Evolutionary conservation across 2,113 vertebrate genomes (phyloP).

Genomic region (Salminus brasiliensis): DNA sequence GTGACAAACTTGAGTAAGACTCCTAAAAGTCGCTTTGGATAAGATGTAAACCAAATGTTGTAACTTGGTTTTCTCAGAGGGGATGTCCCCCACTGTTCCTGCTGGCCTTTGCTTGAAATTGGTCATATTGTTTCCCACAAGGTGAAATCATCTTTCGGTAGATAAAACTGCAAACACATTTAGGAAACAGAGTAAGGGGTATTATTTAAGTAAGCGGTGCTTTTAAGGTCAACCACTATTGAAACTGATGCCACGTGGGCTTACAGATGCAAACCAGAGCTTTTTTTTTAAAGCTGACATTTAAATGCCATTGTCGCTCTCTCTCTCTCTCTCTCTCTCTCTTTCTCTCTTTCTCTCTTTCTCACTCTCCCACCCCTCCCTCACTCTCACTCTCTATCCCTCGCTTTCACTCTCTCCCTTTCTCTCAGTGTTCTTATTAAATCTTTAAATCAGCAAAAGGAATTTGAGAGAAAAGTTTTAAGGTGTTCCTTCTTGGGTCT

Average conservation of each 20-base stretch:
- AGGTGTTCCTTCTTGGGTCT: neutral
- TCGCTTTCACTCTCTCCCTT: neutral
- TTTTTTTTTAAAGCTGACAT: slow-evolving; percentile 33
- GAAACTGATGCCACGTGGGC: neutral
- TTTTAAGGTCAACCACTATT: slow-evolving; percentile 10
- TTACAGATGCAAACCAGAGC: slow-evolving; percentile 24
- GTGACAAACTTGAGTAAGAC: too few species aligned
- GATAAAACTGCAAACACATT: neutral
- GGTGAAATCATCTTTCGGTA: neutral
- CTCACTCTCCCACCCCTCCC: neutral
- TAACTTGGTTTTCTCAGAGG: too few species aligned
- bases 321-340: neutral
- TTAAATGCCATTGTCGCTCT: slow-evolving; percentile 36
- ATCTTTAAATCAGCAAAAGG: neutral
- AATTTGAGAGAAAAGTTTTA: neutral
- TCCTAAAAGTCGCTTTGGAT: too few species aligned
- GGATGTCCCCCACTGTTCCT: neutral
- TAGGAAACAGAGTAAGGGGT: neutral
- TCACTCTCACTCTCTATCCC: neutral
- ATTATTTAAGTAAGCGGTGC: neutral
- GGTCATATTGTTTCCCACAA: neutral
- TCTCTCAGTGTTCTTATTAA: neutral
- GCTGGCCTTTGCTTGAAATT: neutral
- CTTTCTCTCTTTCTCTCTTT: neutral
- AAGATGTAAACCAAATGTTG: too few species aligned